Base-by-base conservation (phyloP, 2,113 vertebrate species). In the Toxostoma redivivum region DNA sequence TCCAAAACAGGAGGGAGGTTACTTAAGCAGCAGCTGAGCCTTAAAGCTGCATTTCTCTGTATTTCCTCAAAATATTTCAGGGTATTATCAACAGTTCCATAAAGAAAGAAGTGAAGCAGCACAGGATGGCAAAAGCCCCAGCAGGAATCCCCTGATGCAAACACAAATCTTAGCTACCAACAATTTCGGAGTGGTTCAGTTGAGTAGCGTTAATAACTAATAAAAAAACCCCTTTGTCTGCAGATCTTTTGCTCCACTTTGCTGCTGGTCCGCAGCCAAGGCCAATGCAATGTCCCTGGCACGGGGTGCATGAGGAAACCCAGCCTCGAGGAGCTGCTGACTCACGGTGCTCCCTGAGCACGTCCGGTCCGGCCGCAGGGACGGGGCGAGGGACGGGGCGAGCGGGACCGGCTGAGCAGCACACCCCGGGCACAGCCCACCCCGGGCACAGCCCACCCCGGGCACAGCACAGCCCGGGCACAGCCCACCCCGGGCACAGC, bases 221-320 rank as follows among this genome's bases (percentile, higher is more conserved):
- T 71, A 72, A 47, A 86, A 80, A 89, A 84, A 91, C 94, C 81
- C 81, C 77, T 96, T 81, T 95, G 95, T 91, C 69, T 84, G 95
- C 77, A 78, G 15, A 35, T 81, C 92, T 86, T 70, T 66, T 66
- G 87, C 95, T 92, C 83, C 72, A 81, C 72, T 96, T 91, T 76
- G 76, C 82, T 53, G 79, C 82, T 72, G 96, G 86, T 92, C 42
- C 1, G 7, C 54, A 47, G 91, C 89, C 89, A 95, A 91, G 53
- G 80, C 28, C 79, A 48, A 20, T 1, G 31, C 16, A 10, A 64
- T 7, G 54, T 86, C 67, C 71, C 89, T 83, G 91, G 91, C 95
- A 81, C 89, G 58, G 76, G 69, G 70, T 1, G 9, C 77, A 21
- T 0, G 14, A 86, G 92, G 93, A 92, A 94, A 78, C 9, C n/a